These are phyloP conservation scores for Borostomias antarcticus DNA, from an alignment of 2,797 vertebrate species.

Conservation along the genomic window DNA sequence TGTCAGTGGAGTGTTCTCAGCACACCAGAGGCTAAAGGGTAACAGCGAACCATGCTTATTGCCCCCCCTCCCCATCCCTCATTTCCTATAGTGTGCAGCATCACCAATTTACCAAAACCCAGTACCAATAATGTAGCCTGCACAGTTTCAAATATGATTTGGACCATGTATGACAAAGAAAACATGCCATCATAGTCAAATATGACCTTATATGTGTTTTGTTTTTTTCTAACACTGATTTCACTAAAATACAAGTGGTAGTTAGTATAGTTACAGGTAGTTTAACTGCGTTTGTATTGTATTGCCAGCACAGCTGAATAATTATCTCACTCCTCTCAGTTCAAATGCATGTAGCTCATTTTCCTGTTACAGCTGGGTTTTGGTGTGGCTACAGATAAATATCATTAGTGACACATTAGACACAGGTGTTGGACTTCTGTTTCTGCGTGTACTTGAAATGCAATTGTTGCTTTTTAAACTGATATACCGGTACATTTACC, in stretches of 20 bases:
- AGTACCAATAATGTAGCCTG: not conserved
- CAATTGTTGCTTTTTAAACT: slow-evolving; percentile 32
- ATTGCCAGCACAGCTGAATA: not conserved
- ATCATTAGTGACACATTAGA: not conserved
- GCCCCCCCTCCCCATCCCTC: not conserved
- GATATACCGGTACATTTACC: slow-evolving; percentile 51
- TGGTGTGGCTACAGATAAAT: not conserved
- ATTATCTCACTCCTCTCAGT: not conserved
- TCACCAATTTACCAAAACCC: not conserved
- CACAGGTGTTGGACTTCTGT: slow-evolving; percentile 5
- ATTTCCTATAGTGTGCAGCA: not conserved
- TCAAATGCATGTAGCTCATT: not conserved
- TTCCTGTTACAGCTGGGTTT: not conserved
- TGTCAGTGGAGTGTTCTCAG: not conserved
- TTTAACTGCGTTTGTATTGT: not conserved
- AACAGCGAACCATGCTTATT: not conserved
- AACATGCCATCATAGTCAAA: too few relatives aligned
- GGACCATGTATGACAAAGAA: not conserved
- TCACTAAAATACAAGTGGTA: too few relatives aligned
- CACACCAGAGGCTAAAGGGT: not conserved
- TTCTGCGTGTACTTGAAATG: slow-evolving; percentile 22
- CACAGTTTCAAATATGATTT: not conserved
- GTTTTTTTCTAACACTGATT: too few relatives aligned
- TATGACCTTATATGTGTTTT: too few relatives aligned
- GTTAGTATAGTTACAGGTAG: not conserved